Evolutionary conservation across 2,888 invertebrate species (phyloP), one percentile per base, ranked within the genome.

Genomic region (Empis livida): DNA sequence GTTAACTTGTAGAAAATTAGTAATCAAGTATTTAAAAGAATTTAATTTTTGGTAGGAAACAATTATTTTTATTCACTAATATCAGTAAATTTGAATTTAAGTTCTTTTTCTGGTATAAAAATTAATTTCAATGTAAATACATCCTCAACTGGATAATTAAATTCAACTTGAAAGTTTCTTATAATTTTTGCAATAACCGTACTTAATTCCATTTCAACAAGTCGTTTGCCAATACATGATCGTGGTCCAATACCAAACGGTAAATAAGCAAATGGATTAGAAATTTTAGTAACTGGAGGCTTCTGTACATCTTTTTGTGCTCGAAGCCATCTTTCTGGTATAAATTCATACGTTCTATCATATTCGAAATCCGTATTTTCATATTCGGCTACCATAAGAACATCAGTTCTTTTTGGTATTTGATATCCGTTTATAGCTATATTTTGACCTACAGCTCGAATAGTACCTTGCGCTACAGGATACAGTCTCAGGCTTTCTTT

Each of bases 321-420:
- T 5, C 62, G 57, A 14, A 73, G 47, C 89, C 88, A 90, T 35
- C 90, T 69, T 59, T 88, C 86, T 0, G 89, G 89, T 16, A 79
- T 59, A 57, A 77, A 89, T 49, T 78, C 71, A 0, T 72, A 59
- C 0, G 82, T 68, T 10, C 72, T 68, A 1, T 76, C 70, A 57
- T 78, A 85, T 54, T 82, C 75, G 44, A 75, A 67, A 11, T 79
- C 78, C 57, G 74, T 73, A 55, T 75, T 69, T 8, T 53, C 8
- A 5, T 57, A 75, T 2, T 76, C 72, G 57, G 79, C 79, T 54
- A 82, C 78, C 54, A 87, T 77, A 45, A 85, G 69, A 1, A 87
- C 75, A 60, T 82, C 80, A 1, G 82, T 76, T 38, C 72, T 72
- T 62, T 74, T 72, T 0, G 82, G 81, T 57, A 83, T 70, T 48